Evolutionary conservation across 2,113 vertebrate species (phyloP).

Genomic region (Onychorhynchus coronatus): DNA sequence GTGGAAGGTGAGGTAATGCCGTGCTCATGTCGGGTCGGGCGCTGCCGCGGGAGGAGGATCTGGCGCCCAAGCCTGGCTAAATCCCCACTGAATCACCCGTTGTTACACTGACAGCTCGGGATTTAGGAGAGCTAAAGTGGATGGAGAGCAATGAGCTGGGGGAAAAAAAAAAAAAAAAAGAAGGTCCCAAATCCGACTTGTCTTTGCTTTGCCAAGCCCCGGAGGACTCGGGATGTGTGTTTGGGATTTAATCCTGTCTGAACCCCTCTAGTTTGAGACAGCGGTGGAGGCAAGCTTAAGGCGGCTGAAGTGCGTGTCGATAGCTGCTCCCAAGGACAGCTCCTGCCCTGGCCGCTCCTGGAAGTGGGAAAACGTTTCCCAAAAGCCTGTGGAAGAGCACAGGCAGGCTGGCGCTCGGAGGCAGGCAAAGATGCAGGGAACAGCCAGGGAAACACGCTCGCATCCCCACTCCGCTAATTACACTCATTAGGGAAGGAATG

Average conservation of each 20-base stretch:
- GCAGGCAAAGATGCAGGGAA: not conserved
- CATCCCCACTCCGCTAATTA: slow-evolving; percentile 1
- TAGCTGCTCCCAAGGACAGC: not conserved
- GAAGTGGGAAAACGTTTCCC: not conserved
- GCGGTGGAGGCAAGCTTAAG: not conserved
- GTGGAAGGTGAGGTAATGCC: not conserved
- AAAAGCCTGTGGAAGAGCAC: not conserved
- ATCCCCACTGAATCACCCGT: not conserved
- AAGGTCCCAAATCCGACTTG: not conserved
- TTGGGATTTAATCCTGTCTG: not conserved
- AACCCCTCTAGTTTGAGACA: not conserved
- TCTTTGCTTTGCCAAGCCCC: not conserved
- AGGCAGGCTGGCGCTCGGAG: not conserved
- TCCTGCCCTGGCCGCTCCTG: not conserved
- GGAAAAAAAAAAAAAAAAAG: not conserved
- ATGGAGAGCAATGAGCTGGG: not conserved
- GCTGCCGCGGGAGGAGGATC: not conserved
- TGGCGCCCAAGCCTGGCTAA: not conserved
- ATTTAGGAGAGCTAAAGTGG: not conserved
- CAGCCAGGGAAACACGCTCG: not conserved
- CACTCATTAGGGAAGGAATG: not conserved
- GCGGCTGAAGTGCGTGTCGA: not conserved
- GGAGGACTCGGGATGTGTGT: not conserved
- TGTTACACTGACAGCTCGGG: not conserved
- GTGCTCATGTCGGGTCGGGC: fast-evolving